Evolutionary conservation across 2,888 invertebrate species (phyloP).

Genomic region (Latrodectus elegans): DNA sequence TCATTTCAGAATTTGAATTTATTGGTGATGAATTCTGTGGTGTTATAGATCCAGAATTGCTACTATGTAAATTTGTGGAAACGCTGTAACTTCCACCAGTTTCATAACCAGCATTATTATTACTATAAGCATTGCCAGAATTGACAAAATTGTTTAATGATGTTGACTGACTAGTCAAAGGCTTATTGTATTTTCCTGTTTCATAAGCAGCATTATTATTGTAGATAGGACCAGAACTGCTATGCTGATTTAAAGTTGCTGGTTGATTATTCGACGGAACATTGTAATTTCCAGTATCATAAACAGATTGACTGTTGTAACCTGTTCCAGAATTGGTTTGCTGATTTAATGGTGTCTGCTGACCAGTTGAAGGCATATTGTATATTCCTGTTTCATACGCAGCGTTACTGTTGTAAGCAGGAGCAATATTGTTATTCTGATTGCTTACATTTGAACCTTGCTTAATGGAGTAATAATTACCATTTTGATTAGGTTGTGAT

Average conservation of each 20-base stretch:
- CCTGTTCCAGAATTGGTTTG: background rate
- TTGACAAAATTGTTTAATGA: background rate
- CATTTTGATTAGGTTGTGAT: background rate
- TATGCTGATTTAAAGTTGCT: background rate
- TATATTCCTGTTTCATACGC: too few species aligned
- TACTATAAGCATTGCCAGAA: too few species aligned
- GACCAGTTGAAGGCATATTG: background rate
- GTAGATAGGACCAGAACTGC: background rate
- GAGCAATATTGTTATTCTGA: background rate
- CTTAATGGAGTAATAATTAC: background rate
- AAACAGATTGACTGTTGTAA: background rate
- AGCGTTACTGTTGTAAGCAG: background rate
- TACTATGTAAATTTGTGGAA: background rate
- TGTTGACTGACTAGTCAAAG: too few species aligned
- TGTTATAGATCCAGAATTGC: background rate
- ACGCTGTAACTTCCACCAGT: background rate
- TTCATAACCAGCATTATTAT: too few species aligned
- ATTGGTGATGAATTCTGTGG: background rate
- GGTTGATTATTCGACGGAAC: background rate
- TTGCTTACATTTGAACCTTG: constrained; percentile 11
- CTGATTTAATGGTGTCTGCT: background rate
- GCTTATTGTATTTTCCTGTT: too few species aligned
- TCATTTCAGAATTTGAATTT: background rate
- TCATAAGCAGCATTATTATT: too few species aligned
- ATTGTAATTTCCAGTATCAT: background rate